Conservation (phyloP, 2,888 invertebrate genomes). For the Yponomeuta evonymella region DNA sequence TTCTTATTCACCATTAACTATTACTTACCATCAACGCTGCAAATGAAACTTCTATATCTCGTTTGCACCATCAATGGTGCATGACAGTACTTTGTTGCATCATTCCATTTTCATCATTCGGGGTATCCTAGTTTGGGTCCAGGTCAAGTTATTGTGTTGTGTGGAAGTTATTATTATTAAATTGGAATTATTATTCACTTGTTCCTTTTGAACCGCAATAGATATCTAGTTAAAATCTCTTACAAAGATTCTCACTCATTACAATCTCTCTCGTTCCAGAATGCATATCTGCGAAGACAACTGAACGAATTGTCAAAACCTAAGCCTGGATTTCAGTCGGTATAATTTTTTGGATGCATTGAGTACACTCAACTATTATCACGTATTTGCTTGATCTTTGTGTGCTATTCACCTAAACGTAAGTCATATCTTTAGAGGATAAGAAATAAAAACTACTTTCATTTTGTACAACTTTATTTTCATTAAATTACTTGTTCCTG, state of each 20-base stretch:
- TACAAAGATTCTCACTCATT: neutral
- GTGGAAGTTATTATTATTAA: no score
- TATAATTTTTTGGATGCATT: constrained; percentile 28
- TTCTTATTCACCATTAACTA: no score
- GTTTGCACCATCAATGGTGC: no score
- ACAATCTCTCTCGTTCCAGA: constrained; percentile 38
- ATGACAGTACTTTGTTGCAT: no score
- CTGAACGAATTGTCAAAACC: constrained; percentile 45
- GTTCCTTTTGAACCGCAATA: no score
- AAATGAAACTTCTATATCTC: no score
- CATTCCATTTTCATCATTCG: no score
- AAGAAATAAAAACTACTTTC: neutral
- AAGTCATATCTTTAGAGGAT: neutral
- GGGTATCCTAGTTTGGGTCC: no score
- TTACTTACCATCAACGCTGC: no score
- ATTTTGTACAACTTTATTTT: neutral
- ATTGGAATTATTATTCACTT: no score
- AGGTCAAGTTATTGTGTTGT: no score
- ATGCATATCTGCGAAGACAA: constrained; percentile 46
- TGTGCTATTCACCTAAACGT: neutral
- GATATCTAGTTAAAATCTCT: neutral
- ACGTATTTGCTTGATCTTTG: neutral
- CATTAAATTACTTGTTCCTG: neutral
- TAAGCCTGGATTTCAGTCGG: constrained; percentile 48
- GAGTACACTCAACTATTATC: neutral